Evolutionary conservation across 2,888 invertebrate species (phyloP), one percentile per base, ranked within the genome.

Genomic region (Drosophila anceps): DNA sequence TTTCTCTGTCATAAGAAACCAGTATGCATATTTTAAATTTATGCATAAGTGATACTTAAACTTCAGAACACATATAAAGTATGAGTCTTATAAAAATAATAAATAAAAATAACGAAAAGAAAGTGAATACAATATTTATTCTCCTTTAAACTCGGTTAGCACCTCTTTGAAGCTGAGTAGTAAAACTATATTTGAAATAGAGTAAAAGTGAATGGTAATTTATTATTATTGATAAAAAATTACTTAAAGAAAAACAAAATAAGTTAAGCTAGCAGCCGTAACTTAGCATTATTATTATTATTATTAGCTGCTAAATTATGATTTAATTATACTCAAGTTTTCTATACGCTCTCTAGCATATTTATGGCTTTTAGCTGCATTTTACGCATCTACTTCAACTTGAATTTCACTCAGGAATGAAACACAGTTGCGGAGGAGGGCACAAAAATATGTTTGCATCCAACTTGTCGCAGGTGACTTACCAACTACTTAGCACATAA

Each of bases 381-480:
- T 50, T 27, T 48, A 53, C n/a, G 54, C 7, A 31, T 18, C 44
- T 62, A 50, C 43, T 41, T 39, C 44, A 57, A 1, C 57, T 61
- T 29, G 50, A 69, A 60, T 44, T 69, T 58, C 13, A 50, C 61
- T 1, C 20, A 15, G 15, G 33, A 54, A 43, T 15, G 9, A 37
- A 46, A 33, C 8, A 41, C n/a, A 44, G n/a, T 12, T 12, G 27
- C 37, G 29, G 10, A 20, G 20, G 50, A 54, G 24, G 33, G 20
- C 53, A 29, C 46, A 35, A 51, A 69, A 68, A 69, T 84, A 82
- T 86, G 84, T 79, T 88, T 84, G 74, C 75, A 81, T 74, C 73
- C 79, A 86, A 89, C 81, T 81, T 91, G 91, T 91, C 90, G 87
- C 91, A 91, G 89, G 85, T 91, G 91, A 91, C 90, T 91, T 91